phyloP scores from a whole-genome alignment of 2,888 invertebrate genomes.

The Tetragnatha montana region DNA sequence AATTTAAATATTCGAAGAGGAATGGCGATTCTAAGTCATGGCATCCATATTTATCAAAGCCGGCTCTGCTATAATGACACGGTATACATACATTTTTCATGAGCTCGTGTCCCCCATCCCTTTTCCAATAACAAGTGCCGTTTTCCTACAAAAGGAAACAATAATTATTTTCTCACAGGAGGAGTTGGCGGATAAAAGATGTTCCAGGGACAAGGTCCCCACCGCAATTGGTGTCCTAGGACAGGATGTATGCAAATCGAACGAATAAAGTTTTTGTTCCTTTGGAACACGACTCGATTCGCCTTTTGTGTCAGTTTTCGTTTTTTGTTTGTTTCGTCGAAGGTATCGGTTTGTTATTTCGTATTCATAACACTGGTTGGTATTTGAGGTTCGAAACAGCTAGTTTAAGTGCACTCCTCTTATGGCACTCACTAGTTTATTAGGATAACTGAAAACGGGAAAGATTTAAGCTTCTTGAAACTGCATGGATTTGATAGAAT shows the following conservation, averaged over 20 bases:
- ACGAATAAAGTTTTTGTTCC: background rate
- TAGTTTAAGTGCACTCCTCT: background rate
- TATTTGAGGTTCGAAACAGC: background rate
- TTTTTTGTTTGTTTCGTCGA: background rate
- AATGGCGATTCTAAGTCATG: slow-evolving; percentile 13
- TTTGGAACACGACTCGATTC: background rate
- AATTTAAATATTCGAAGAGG: slow-evolving; percentile 15
- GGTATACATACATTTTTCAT: slow-evolving; percentile 44
- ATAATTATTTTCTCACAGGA: slow-evolving; percentile 37
- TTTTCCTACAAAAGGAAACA: slow-evolving; percentile 34
- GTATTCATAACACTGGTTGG: background rate
- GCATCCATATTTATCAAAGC: slow-evolving; percentile 30
- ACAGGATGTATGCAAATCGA: slow-evolving; percentile 17
- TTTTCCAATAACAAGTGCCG: slow-evolving; percentile 27
- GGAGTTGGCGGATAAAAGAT: slow-evolving; percentile 37
- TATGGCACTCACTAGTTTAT: no score
- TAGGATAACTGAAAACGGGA: no score
- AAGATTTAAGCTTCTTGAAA: no score
- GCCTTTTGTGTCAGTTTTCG: background rate
- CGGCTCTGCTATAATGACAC: slow-evolving; percentile 14
- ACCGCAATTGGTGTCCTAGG: slow-evolving; percentile 3
- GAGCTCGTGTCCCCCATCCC: slow-evolving; percentile 10
- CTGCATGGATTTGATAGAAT: no score
- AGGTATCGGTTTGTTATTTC: background rate
- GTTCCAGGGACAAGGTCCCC: background rate